These are phyloP conservation scores for Aurelia coerulea DNA, from an alignment of 30 jellyfish, hydroid and myxozoan species.

Conservation along the genomic window DNA sequence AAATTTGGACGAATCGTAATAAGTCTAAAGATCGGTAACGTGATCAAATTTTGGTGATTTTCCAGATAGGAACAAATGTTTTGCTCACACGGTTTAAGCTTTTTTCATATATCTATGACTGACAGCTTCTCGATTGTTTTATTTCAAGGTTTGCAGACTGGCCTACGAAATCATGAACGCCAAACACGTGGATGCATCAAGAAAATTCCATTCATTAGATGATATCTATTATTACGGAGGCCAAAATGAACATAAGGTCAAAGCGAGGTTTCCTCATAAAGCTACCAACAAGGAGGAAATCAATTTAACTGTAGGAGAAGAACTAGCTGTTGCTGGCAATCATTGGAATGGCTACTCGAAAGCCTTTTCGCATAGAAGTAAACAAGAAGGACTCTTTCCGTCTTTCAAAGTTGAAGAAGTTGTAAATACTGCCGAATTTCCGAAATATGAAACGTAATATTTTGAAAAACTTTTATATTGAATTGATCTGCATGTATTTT, in stretches of 20 bases:
- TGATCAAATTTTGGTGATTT: not conserved
- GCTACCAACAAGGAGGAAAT: conserved; percentile 74
- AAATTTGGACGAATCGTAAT: too few species aligned
- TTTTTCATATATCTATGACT: too few species aligned
- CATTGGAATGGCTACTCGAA: conserved; percentile 99
- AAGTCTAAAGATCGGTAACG: not conserved
- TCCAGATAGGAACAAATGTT: too few species aligned
- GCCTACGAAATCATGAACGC: conserved; percentile 99
- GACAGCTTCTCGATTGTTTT: too few species aligned
- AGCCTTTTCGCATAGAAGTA: conserved; percentile 73
- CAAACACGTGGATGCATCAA: conserved; percentile 96
- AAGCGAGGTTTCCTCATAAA: conserved; percentile 76
- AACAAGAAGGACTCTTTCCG: conserved; percentile 85
- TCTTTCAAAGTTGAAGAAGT: conserved; percentile 97
- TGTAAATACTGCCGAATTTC: conserved; percentile 81
- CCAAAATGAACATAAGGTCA: conserved; percentile 87
- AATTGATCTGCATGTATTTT: too few species aligned
- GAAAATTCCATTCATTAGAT: conserved; percentile 87
- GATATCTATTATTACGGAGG: conserved; percentile 99
- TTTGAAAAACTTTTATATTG: too few species aligned
- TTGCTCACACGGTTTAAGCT: too few species aligned
- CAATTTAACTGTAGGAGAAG: conserved; percentile 86
- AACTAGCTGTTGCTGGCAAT: conserved; percentile 93
- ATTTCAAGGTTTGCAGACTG: conserved; percentile 93
- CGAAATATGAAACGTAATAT: conserved; percentile 33